Base-by-base conservation (phyloP, 2,888 invertebrate species). In the Drosophila diplacantha region DNA sequence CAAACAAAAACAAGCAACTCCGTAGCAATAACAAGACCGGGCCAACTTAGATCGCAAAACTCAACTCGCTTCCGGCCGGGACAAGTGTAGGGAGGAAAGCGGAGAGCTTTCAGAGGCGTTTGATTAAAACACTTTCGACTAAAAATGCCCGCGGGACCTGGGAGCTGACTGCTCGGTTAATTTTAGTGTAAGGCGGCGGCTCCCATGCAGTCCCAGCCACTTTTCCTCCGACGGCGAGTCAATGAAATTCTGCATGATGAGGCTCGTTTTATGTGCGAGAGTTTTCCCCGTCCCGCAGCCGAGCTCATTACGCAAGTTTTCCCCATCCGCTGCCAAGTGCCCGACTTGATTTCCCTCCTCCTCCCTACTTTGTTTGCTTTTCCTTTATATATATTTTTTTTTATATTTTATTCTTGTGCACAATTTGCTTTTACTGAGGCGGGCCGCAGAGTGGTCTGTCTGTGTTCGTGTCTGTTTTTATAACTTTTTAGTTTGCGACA, bases 401-500 rank as follows among this genome's bases (percentile, higher is more conserved):
- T 50, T 70, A 62, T 75, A 71, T 78, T 80, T 77, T 73, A 58
- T 29, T 73, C 77, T 77, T 73, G 73, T 62, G 73, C 69, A 74
- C 78, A 81, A 75, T 77, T 75, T 81, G 69, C 52, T 69, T 63
- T 69, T 54, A 39, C 52, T 34, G 58, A 56, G 49, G 41, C 16
- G 20, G 38, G 31, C 44, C 3, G 9, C 29, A 34, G 62, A 18
- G 44, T 32, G 46, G 18, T 16, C 32, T 49, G 18, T 16, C 32
- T 49, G 50, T 60, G 44, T 63, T 57, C 61, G 52, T 60, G 64
- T 52, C 69, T 65, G 31, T 65, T 82, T 77, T 81, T 79, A 78
- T 58, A 81, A 81, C 79, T 83, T 79, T 81, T 83, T 81, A 79
- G 78, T 83, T 81, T 71, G 68, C 50, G 61, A 59, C 65, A 69